A percentile compares a stretch with the other conserved stretches of the same genome.
phyloP scores from a whole-genome alignment of 2,888 invertebrate species.

The Seira sanloemensis region DNA sequence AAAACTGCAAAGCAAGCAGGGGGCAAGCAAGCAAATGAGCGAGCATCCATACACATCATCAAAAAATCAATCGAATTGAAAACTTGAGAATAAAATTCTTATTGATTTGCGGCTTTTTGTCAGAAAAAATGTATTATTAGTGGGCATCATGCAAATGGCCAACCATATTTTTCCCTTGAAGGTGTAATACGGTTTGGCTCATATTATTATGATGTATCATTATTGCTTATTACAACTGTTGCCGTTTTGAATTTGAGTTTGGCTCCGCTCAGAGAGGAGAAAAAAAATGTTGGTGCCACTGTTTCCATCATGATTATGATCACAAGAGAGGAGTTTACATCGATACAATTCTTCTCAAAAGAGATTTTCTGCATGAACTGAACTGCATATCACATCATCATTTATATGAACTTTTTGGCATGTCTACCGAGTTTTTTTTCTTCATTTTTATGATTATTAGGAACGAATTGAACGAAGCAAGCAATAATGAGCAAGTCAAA shows the following conservation, averaged over 20 bases:
- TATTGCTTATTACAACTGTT: conserved; percentile 17
- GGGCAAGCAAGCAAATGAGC: conserved; percentile 17
- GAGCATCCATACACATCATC: conserved; percentile 23
- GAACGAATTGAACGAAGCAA: conserved; percentile 15
- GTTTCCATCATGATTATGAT: conserved; percentile 9
- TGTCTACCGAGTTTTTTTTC: not conserved
- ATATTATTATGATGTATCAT: conserved; percentile 19
- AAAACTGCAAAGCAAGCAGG: conserved; percentile 18
- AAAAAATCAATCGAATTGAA: conserved; percentile 25
- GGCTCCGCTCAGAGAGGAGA: not conserved
- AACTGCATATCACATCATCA: not conserved
- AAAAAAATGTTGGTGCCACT: conserved; percentile 9
- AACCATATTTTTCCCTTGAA: conserved; percentile 1
- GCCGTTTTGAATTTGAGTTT: conserved; percentile 5
- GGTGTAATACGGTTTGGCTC: conserved; percentile 20
- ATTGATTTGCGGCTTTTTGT: conserved; percentile 29
- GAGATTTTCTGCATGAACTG: conserved; percentile 15
- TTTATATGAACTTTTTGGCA: conserved; percentile 16
- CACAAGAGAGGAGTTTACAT: not conserved
- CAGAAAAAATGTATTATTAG: conserved; percentile 23
- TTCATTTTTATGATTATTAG: conserved; percentile 15
- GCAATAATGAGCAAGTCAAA: conserved; percentile 20
- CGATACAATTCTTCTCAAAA: not conserved
- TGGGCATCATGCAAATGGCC: conserved; percentile 27
- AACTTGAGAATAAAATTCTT: conserved; percentile 3